Conservation (phyloP, 2,113 vertebrate species). For the Gopherus evgoodei region DNA sequence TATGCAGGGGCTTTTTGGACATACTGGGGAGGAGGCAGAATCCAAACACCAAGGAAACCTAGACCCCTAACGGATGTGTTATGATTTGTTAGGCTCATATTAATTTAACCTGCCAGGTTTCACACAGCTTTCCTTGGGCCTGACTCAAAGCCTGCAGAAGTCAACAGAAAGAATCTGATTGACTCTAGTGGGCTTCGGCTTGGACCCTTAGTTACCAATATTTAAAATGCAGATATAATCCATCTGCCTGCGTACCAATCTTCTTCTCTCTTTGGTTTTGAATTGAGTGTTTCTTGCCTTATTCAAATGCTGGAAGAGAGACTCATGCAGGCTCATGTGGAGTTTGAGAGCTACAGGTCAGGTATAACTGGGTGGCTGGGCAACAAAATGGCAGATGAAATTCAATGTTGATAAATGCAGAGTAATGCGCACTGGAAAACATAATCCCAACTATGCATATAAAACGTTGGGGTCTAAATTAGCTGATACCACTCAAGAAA, state of each 20-base stretch:
- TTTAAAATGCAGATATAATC: background rate
- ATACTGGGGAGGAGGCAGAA: background rate
- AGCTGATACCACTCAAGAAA: no score
- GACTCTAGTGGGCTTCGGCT: background rate
- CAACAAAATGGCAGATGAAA: no score
- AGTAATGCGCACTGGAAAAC: no score
- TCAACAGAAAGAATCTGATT: background rate
- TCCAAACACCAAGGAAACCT: background rate
- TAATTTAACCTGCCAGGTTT: background rate
- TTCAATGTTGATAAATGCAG: no score
- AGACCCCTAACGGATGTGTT: background rate
- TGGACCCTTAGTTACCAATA: background rate
- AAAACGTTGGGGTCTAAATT: no score
- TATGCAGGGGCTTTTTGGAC: no score
- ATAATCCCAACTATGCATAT: no score
- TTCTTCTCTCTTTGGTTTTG: conserved; percentile 6
- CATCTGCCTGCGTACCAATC: background rate
- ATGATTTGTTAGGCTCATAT: background rate
- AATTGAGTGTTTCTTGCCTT: background rate
- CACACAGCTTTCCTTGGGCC: background rate
- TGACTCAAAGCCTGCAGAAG: background rate
- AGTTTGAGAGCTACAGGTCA: background rate
- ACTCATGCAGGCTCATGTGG: background rate
- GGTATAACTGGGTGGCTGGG: background rate
- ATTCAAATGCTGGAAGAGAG: background rate